Evolutionary conservation across 2,888 invertebrate genomes (phyloP).

Genomic region (Drosophila hamatofila): DNA sequence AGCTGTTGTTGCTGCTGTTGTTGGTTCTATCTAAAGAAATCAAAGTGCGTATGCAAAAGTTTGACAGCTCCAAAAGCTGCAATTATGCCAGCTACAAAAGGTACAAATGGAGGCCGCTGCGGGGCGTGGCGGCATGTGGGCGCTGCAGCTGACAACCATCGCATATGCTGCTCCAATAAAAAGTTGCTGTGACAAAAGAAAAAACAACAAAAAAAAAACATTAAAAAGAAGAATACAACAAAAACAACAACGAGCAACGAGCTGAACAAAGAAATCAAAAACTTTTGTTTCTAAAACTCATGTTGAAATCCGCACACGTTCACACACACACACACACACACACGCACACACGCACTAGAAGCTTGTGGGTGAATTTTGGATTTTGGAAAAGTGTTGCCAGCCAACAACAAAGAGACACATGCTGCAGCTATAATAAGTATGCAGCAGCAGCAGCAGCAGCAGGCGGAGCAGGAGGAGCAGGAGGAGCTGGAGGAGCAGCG

Average conservation of each 20-base stretch:
- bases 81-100: constrained; percentile 55
- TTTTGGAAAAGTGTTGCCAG: constrained; percentile 47
- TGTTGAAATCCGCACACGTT: constrained; percentile 70
- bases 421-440: constrained; percentile 78
- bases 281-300: constrained; percentile 81
- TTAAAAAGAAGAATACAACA: constrained; percentile 21
- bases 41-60: constrained; percentile 64
- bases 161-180: constrained; percentile 53
- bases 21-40: constrained; percentile 46
- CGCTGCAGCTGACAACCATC: constrained; percentile 21
- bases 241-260: constrained; percentile 52
- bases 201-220: constrained; percentile 6
- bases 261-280: constrained; percentile 75
- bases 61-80: constrained; percentile 61
- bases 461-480: constrained; percentile 12
- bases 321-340: constrained; percentile 28
- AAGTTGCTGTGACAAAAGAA: constrained; percentile 55
- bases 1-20: constrained; percentile 66
- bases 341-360: constrained; percentile 5
- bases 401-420: constrained; percentile 60
- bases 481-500: constrained; percentile 28
- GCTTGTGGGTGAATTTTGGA: constrained; percentile 67
- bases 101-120: background rate
- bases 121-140: background rate
- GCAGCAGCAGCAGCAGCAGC: constrained; percentile 37